phyloP scores from a whole-genome alignment of 2,888 invertebrate species.

The Tachina grossa region DNA sequence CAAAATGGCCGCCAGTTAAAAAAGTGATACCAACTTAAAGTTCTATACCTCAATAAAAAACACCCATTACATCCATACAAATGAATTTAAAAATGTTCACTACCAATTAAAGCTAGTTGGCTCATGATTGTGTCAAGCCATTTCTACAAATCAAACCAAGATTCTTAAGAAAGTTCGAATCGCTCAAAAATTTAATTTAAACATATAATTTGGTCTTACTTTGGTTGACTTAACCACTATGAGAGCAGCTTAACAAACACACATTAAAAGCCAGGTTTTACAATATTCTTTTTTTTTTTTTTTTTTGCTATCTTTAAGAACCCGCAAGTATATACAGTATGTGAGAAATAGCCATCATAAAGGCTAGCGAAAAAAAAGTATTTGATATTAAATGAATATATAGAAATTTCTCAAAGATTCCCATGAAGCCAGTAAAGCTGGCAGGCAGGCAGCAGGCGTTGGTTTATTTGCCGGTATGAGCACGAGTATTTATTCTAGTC shows the following conservation, averaged over 20 bases:
- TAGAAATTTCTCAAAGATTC: constrained; percentile 41
- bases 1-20: too few relatives aligned
- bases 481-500: constrained; percentile 64
- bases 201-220: constrained; percentile 33
- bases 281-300: neutral
- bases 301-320: neutral
- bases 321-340: constrained; percentile 21
- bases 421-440: constrained; percentile 33
- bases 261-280: neutral
- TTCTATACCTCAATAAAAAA: too few relatives aligned
- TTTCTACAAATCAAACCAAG: neutral
- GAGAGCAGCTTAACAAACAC: neutral
- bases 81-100: neutral
- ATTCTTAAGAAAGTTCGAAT: neutral
- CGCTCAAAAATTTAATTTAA: constrained; percentile 15
- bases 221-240: constrained; percentile 50
- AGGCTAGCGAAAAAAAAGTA: constrained; percentile 32
- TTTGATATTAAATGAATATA: constrained; percentile 10
- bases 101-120: neutral
- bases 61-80: neutral
- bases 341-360: constrained; percentile 60
- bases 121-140: neutral
- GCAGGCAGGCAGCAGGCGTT: constrained; percentile 47
- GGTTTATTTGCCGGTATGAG: constrained; percentile 61
- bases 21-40: too few relatives aligned